These are phyloP conservation scores for Megaptera novaeangliae DNA, from an alignment of 2,113 vertebrate genomes.

Conservation along the genomic window DNA sequence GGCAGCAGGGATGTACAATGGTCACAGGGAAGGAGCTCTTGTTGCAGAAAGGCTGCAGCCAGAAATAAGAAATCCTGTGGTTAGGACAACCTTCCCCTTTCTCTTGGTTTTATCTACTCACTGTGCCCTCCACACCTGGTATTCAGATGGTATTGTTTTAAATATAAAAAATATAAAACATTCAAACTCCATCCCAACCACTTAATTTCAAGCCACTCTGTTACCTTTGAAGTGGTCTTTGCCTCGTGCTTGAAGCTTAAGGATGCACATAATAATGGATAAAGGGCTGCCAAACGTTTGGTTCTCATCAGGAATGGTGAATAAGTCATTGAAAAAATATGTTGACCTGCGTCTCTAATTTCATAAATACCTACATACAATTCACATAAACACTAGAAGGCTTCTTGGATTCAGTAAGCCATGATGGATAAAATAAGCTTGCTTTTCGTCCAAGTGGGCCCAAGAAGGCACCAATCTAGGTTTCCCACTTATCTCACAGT, in stretches of 20 bases:
- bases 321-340: conserved; percentile 1
- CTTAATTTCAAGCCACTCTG: not conserved
- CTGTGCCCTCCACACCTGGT: not conserved
- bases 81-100: not conserved
- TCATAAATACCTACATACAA: not conserved
- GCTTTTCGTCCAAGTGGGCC: not conserved
- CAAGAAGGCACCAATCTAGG: not conserved
- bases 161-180: not conserved
- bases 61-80: not conserved
- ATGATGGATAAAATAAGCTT: not conserved
- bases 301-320: not conserved
- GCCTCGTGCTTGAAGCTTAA: not conserved
- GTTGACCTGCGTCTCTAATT: not conserved
- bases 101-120: not conserved
- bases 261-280: not conserved
- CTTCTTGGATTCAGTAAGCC: not conserved
- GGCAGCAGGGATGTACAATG: not conserved
- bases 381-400: not conserved
- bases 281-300: not conserved
- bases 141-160: conserved; percentile 3
- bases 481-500: not conserved
- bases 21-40: not conserved
- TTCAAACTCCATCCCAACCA: not conserved
- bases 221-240: not conserved
- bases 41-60: not conserved